Base-by-base conservation (phyloP, 2,888 invertebrate species). In the Drepanosiphum platanoidis region DNA sequence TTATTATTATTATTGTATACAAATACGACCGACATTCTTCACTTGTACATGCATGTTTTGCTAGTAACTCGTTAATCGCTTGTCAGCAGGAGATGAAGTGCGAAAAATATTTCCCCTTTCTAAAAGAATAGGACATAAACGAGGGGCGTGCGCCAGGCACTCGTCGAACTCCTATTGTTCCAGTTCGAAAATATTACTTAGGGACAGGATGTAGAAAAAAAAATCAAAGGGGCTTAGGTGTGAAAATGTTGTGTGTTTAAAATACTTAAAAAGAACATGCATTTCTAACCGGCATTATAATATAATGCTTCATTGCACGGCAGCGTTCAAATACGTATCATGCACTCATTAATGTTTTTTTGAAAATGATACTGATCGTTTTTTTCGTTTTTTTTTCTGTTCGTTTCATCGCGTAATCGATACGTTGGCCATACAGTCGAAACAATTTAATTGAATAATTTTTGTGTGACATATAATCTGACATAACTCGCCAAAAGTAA, bases 61-160 rank as follows among this genome's bases (percentile, higher is more conserved):
- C 75, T 75, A 68, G 75, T 84, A 66, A 84, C 83, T 84, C 83
- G 75, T 74, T 84, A 84, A 84, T 84, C 83, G 75, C 66, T 75
- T 84, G 83, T 75, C 83, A 84, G 83, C 75, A 34, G 75, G 83
- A 83, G 83, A 84, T 61, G 74, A 84, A 75, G 75, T 84, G 83
- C 66, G n/a, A 84, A 81, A 84, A 68, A 84, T 36, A 42, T 75
- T 66, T 84, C 83, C 83, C 83, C 83, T 75, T 61, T 83, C 30
- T n/a, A 74, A 66, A 66, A 83, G 74, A 64, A 83, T 75, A 75
- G 74, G 30, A 84, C 68, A 30, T 52, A 84, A 84, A 84, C 83
- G 83, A 84, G 75, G 83, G 83, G 64, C 66, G 83, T 75, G 75
- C n/a, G n/a, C 83, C 36, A 52, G 75, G 66, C 83, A 75, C 83